These are phyloP conservation scores for Dascillus cervinus DNA, from an alignment of 2,888 invertebrate species.

Conservation along the genomic window DNA sequence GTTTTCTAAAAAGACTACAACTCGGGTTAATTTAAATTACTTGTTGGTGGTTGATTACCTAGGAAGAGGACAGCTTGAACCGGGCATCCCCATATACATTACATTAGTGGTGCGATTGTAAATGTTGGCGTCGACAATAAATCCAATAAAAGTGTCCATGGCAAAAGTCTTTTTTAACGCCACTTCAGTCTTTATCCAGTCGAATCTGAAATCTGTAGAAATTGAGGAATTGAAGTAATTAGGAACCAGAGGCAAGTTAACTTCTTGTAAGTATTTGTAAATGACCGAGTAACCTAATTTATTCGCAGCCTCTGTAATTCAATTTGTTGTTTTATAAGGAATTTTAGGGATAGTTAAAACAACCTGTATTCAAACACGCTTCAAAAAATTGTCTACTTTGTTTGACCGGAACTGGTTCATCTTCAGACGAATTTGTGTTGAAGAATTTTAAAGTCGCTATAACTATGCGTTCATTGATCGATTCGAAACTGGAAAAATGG, in stretches of 20 bases:
- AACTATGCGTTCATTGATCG: conserved; percentile 55
- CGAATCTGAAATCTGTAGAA: conserved; percentile 43
- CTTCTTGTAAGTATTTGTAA: conserved; percentile 48
- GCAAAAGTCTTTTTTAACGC: conserved; percentile 57
- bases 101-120: conserved; percentile 61
- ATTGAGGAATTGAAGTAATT: conserved; percentile 48
- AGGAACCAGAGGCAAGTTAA: conserved; percentile 57
- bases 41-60: no score
- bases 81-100: conserved; percentile 63
- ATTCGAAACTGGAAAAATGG: conserved; percentile 69
- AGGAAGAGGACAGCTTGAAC: conserved; percentile 60
- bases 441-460: conserved; percentile 59
- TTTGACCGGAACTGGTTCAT: conserved; percentile 53
- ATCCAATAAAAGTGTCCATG: conserved; percentile 67
- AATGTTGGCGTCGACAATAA: conserved; percentile 64
- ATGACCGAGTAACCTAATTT: conserved; percentile 55
- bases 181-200: conserved; percentile 59
- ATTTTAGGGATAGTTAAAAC: conserved; percentile 6
- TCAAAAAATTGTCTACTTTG: conserved; percentile 62
- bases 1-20: conserved; percentile 28
- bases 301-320: conserved; percentile 50
- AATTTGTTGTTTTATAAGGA: no score
- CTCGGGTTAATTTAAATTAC: no score
- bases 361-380: conserved; percentile 64
- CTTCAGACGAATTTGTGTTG: conserved; percentile 43